These are phyloP conservation scores for Nomada goodeniana DNA, from an alignment of 2,888 invertebrate species.

Conservation along the genomic window DNA sequence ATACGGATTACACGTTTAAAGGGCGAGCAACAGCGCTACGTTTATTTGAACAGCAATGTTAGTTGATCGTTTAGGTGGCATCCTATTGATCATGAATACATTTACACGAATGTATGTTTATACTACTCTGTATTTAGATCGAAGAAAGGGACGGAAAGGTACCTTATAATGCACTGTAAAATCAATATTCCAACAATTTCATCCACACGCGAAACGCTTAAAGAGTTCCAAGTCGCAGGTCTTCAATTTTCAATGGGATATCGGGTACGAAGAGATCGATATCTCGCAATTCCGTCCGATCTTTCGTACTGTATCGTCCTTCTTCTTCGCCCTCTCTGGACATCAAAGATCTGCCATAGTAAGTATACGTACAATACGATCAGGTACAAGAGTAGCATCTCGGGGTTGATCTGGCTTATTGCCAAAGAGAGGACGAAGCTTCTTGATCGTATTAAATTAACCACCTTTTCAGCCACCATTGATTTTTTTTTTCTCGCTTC, in stretches of 20 bases:
- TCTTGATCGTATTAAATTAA: slow-evolving; percentile 39
- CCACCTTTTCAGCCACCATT: slow-evolving; percentile 32
- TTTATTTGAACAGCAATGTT: background rate
- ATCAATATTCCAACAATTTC: background rate
- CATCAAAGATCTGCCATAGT: slow-evolving; percentile 66
- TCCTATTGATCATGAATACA: background rate
- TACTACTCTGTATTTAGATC: background rate
- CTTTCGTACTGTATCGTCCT: slow-evolving; percentile 39
- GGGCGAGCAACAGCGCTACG: too few relatives aligned
- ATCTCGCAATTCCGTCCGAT: slow-evolving; percentile 4
- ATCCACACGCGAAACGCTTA: background rate
- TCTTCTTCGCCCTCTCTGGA: slow-evolving; percentile 57
- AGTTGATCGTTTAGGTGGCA: background rate
- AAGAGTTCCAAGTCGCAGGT: slow-evolving; percentile 21
- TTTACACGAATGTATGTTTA: background rate
- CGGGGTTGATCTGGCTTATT: slow-evolving; percentile 61
- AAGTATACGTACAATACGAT: slow-evolving; percentile 74
- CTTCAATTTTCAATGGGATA: slow-evolving; percentile 44
- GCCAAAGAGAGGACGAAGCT: slow-evolving; percentile 61
- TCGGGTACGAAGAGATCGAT: slow-evolving; percentile 7
- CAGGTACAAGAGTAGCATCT: slow-evolving; percentile 81
- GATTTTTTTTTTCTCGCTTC: background rate
- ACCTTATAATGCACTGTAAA: background rate
- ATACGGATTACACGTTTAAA: too few relatives aligned
- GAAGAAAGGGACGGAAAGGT: background rate